Evolutionary conservation across 1,140 invertebrate genomes (phyloP).

Genomic region (Drosophila parabipectinata): DNA sequence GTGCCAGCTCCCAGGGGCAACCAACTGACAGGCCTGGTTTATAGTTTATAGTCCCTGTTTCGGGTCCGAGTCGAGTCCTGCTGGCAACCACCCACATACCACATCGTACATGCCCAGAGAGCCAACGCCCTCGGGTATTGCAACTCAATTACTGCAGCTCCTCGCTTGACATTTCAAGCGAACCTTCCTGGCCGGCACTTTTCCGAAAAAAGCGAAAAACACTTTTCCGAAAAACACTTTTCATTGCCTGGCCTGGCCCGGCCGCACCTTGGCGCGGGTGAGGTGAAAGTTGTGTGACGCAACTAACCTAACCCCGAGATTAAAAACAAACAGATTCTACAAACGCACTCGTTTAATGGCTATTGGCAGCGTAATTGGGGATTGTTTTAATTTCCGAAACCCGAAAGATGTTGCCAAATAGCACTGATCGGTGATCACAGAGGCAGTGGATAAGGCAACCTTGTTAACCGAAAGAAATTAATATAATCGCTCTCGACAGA

Average conservation of each 20-base stretch:
- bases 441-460: slow-evolving; percentile 19
- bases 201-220: slow-evolving; percentile 23
- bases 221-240: slow-evolving; percentile 33
- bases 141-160: slow-evolving; percentile 47
- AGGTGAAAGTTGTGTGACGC: slow-evolving; percentile 49
- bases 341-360: slow-evolving; percentile 17
- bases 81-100: slow-evolving; percentile 15
- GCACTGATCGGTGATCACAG: slow-evolving; percentile 4
- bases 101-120: neutral
- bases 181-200: slow-evolving; percentile 27
- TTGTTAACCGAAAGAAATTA: slow-evolving; percentile 33
- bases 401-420: slow-evolving; percentile 3
- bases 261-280: slow-evolving; percentile 41
- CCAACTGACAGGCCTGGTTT: slow-evolving; percentile 41
- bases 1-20: slow-evolving; percentile 25
- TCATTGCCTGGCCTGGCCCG: slow-evolving; percentile 15
- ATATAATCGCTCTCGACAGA: slow-evolving; percentile 25
- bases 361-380: slow-evolving; percentile 13
- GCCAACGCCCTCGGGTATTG: slow-evolving; percentile 37
- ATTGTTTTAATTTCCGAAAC: slow-evolving; percentile 35
- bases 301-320: neutral
- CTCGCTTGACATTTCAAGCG: slow-evolving; percentile 28
- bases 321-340: slow-evolving; percentile 27
- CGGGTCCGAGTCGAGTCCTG: neutral
- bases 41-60: slow-evolving; percentile 53